Evolutionary conservation across 2,888 invertebrate species (phyloP).

Genomic region (Mythimna loreyi): DNA sequence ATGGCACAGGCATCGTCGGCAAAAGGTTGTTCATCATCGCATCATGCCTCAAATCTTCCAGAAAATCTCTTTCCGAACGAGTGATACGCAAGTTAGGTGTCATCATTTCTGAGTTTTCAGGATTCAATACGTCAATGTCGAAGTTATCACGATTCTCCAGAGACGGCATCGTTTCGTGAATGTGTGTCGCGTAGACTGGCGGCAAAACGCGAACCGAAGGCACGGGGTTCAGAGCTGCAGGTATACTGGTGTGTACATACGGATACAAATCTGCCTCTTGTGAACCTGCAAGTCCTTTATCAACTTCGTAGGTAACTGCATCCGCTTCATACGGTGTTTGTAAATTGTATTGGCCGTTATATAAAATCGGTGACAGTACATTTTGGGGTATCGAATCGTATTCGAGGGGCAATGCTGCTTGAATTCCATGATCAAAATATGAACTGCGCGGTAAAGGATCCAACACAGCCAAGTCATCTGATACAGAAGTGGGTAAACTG

Average conservation of each 20-base stretch:
- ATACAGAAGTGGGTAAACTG: conserved; percentile 23
- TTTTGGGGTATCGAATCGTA: conserved; percentile 31
- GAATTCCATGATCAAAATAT: conserved; percentile 43
- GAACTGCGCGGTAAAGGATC: conserved; percentile 33
- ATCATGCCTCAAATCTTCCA: conserved; percentile 77
- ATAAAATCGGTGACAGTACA: conserved; percentile 26
- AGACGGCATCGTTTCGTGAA: conserved; percentile 64
- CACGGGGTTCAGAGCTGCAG: conserved; percentile 54
- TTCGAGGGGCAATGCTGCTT: conserved; percentile 33
- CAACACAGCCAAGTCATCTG: conserved; percentile 25
- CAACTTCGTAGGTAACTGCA: conserved; percentile 27
- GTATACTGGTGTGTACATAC: conserved; percentile 53
- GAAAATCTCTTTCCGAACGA: conserved; percentile 71
- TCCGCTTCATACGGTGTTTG: conserved; percentile 34
- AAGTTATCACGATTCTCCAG: conserved; percentile 35
- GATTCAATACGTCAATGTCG: conserved; percentile 50
- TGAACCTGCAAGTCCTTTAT: conserved; percentile 29
- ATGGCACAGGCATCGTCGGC: conserved; percentile 82
- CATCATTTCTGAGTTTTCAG: conserved; percentile 52
- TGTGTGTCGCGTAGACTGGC: conserved; percentile 65
- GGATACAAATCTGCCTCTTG: conserved; percentile 54
- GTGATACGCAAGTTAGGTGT: conserved; percentile 62
- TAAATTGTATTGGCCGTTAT: conserved; percentile 35
- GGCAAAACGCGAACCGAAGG: conserved; percentile 65
- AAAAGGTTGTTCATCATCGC: conserved; percentile 81